These are phyloP conservation scores for Fragum sueziense DNA, from an alignment of 2,888 invertebrate genomes.

Conservation along the genomic window DNA sequence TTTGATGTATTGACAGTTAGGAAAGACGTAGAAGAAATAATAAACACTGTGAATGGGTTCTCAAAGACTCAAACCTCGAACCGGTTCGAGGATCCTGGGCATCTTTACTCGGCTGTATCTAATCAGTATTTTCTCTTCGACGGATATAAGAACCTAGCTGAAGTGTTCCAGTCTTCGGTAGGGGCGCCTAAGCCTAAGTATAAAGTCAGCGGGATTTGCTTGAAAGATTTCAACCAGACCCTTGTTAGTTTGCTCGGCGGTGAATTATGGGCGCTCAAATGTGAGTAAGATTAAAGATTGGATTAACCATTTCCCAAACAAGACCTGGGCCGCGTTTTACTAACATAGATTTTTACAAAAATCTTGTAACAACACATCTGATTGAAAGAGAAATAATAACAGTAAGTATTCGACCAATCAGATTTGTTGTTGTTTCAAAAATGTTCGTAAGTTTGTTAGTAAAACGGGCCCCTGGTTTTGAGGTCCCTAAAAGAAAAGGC, in stretches of 20 bases:
- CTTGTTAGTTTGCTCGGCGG: neutral
- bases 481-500: too few relatives aligned
- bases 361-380: too few relatives aligned
- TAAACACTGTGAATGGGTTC: neutral
- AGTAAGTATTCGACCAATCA: too few relatives aligned
- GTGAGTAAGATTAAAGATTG: too few relatives aligned
- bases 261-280: conserved; percentile 8
- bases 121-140: neutral
- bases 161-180: neutral
- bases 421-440: too few relatives aligned
- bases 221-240: neutral
- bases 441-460: too few relatives aligned
- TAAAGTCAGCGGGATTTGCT: neutral
- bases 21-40: neutral
- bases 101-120: neutral
- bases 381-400: too few relatives aligned
- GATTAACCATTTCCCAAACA: too few relatives aligned
- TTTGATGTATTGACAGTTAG: neutral
- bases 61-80: too few relatives aligned
- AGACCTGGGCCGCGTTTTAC: too few relatives aligned
- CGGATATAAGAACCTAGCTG: neutral
- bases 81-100: neutral
- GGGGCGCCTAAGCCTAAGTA: neutral
- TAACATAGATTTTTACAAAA: too few relatives aligned
- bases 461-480: too few relatives aligned